phyloP scores from a whole-genome alignment of 2,888 invertebrate genomes.

The Campoplex nolae region DNA sequence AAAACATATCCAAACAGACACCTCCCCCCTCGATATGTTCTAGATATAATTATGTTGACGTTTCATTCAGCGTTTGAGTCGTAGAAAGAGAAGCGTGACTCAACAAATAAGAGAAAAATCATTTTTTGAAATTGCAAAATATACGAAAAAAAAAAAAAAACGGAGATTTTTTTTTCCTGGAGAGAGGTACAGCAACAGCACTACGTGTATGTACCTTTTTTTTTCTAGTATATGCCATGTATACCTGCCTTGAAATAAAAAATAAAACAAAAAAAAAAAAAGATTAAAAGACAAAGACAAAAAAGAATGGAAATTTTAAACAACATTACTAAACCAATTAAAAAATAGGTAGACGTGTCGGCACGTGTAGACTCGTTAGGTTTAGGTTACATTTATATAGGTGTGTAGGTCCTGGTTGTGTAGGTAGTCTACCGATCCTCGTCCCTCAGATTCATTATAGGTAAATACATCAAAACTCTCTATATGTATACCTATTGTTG shows the following conservation, averaged over 20 bases:
- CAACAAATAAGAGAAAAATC: conserved; percentile 4
- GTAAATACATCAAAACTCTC: conserved; percentile 51
- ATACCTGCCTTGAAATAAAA: conserved; percentile 62
- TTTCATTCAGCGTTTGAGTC: conserved; percentile 60
- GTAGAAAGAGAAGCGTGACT: conserved; percentile 32
- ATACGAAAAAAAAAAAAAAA: not conserved
- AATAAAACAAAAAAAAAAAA: not conserved
- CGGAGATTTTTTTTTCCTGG: conserved; percentile 30
- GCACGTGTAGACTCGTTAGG: conserved; percentile 80
- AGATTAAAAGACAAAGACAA: conserved; percentile 43
- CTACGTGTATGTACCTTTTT: conserved; percentile 58
- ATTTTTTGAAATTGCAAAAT: not conserved
- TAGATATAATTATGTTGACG: conserved; percentile 45
- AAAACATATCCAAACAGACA: conserved; percentile 19
- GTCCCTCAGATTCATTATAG: conserved; percentile 74
- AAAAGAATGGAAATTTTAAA: conserved; percentile 20
- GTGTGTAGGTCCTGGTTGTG: conserved; percentile 81
- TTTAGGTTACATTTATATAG: conserved; percentile 76
- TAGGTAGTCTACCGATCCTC: conserved; percentile 80
- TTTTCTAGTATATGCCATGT: conserved; percentile 56
- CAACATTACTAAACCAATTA: conserved; percentile 14
- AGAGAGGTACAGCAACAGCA: conserved; percentile 60
- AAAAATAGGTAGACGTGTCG: conserved; percentile 78
- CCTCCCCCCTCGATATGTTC: conserved; percentile 24
- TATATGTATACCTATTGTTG: conserved; percentile 60